phyloP scores from a whole-genome alignment of 2,113 vertebrate species.

The Pomatorhinus ruficollis region DNA sequence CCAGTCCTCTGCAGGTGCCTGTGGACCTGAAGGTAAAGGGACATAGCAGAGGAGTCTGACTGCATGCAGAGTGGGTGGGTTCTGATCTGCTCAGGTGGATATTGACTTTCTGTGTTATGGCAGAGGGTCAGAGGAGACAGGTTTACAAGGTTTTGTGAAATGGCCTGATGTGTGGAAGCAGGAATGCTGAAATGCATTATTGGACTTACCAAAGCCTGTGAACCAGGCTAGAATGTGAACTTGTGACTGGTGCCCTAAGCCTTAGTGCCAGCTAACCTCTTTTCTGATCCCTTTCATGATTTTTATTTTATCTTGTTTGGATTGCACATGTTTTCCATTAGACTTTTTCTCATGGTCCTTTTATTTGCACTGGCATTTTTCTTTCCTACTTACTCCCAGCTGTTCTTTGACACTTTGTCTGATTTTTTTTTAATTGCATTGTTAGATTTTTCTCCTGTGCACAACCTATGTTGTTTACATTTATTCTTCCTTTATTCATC shows the following conservation, averaged over 20 bases:
- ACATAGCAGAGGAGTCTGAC: not conserved
- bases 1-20: not conserved
- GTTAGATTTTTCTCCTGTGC: not conserved
- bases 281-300: not conserved
- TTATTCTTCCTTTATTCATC: conserved; percentile 10
- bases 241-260: not conserved
- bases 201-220: rapidly evolving
- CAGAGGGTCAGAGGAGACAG: not conserved
- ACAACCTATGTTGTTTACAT: not conserved
- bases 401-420: not conserved
- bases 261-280: not conserved
- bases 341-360: not conserved
- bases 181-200: not conserved
- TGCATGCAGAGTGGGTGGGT: not conserved
- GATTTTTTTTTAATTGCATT: not conserved
- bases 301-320: not conserved
- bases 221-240: not conserved
- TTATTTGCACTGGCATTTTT: not conserved
- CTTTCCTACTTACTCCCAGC: not conserved
- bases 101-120: not conserved
- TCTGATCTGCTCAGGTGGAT: not conserved
- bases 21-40: not conserved
- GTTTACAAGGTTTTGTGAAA: not conserved
- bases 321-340: not conserved
- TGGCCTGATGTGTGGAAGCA: not conserved